phyloP scores from a whole-genome alignment of 1,140 invertebrate genomes.

The Zaprionus vittiger region DNA sequence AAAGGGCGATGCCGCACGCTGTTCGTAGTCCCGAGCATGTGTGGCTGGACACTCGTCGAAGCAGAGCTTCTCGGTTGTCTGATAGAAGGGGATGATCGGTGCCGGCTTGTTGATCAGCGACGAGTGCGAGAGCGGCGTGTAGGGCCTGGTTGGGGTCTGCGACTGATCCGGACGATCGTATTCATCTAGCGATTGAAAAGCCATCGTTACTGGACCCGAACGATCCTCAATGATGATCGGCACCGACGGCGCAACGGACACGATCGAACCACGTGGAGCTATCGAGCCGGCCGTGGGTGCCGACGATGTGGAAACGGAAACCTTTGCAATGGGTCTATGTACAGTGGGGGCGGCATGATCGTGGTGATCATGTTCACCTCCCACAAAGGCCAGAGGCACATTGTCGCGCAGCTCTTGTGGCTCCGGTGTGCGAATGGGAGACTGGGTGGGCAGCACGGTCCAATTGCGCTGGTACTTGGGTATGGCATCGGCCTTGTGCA shows the following conservation, averaged over 20 bases:
- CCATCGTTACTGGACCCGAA: conserved; percentile 84
- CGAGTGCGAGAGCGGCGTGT: conserved; percentile 85
- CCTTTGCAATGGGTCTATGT: conserved; percentile 75
- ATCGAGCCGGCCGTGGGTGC: conserved; percentile 42
- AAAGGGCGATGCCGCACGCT: conserved; percentile 85
- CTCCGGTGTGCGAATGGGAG: conserved; percentile 85
- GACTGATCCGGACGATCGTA: conserved; percentile 85
- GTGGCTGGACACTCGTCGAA: conserved; percentile 86
- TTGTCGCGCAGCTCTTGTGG: conserved; percentile 82
- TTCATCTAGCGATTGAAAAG: conserved; percentile 87
- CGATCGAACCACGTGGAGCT: conserved; percentile 27
- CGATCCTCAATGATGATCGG: conserved; percentile 76
- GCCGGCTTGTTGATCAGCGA: conserved; percentile 87
- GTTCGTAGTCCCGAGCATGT: conserved; percentile 86
- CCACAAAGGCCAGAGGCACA: conserved; percentile 80
- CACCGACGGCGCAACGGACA: conserved; percentile 53
- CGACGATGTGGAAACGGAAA: conserved; percentile 13
- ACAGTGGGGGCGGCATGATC: conserved; percentile 43
- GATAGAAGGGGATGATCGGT: conserved; percentile 88
- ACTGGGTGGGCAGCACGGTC: conserved; percentile 86
- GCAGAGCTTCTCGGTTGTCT: conserved; percentile 87
- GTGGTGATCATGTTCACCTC: not conserved
- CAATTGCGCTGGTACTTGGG: conserved; percentile 87
- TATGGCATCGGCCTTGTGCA: conserved; percentile 86
- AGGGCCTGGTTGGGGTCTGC: conserved; percentile 83